These are phyloP conservation scores for Salvelinus namaycush DNA, from an alignment of 2,113 vertebrate species.

Conservation along the genomic window DNA sequence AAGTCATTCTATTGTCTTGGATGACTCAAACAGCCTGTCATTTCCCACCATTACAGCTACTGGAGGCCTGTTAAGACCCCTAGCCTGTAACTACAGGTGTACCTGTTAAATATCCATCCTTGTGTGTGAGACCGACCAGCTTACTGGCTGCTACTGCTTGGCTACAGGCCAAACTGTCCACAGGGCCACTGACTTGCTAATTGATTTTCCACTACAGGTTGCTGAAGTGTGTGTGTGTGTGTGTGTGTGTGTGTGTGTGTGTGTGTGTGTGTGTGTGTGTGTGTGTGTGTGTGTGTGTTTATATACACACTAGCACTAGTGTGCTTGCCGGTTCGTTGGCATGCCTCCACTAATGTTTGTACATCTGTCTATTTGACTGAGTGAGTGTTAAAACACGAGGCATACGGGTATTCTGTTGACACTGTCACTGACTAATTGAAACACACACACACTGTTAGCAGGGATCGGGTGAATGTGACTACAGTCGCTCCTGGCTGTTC, in stretches of 20 bases:
- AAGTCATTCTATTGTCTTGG: not conserved
- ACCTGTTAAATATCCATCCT: not conserved
- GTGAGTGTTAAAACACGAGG: conserved; percentile 27
- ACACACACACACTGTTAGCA: conserved; percentile 11
- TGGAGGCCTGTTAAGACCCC: not conserved
- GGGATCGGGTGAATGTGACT: conserved; percentile 59
- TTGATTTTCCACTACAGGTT: not conserved
- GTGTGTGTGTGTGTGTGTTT: not conserved
- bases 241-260: too few relatives aligned
- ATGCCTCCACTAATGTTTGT: not conserved
- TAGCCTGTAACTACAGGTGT: not conserved
- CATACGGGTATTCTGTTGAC: conserved; percentile 35
- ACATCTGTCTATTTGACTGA: conserved; percentile 15
- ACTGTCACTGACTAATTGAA: conserved; percentile 52
- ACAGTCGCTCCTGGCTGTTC: conserved; percentile 60
- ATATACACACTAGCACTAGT: too few relatives aligned
- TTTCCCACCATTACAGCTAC: not conserved
- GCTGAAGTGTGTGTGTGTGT: not conserved
- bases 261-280: too few relatives aligned
- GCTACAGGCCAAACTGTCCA: not conserved
- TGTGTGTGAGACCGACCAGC: not conserved
- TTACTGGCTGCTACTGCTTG: not conserved
- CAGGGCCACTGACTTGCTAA: not conserved
- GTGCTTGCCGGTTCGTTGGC: not conserved
- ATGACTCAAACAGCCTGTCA: not conserved